Base-by-base conservation (phyloP, 2,113 vertebrate genomes). In the Sinocyclocheilus rhinocerous region DNA sequence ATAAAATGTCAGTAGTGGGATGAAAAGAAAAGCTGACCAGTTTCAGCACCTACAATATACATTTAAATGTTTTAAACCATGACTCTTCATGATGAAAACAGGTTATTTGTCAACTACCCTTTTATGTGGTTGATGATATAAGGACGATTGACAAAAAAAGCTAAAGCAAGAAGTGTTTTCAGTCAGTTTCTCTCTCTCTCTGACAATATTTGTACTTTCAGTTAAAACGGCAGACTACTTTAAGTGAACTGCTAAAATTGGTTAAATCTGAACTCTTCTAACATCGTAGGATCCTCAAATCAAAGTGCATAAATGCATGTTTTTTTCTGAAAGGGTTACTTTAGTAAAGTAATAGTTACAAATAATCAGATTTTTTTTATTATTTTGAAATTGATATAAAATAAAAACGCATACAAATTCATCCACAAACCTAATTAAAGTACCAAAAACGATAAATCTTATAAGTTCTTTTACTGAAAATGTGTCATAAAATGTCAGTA, bases 111-210 rank as follows among this genome's bases (percentile, higher is more conserved):
- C 36, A 65, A 18, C 13, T 65, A 45, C n/a, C 1, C 39, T 81
- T 33, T 81, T 26, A 81, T 80, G 57, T 63, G 33, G 52, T 36
- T 59, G 48, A 39, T n/a, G 29, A 59, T 33, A 4, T 42, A 16
- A 80, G 1, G 3, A 9, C 61, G 77, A 63, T 20, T 85, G 76
- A 73, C 24, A 45, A 12, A 55, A 18, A 77, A 69, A 24, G 33
- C 77, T 73, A 45, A 57, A 18, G 75, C 82, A 45, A 59, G 15
- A 59, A 29, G 4, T 45, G 42, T 45, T 45, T 45, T 45, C 42
- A 45, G 42, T 45, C 42, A 11, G 42, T 45, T 45, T 72, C 67
- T 76, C 39, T 76, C 50, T 78, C 39, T 80, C 57, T 89, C 45
- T 84, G 59, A n/a, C n/a, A n/a, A n/a, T n/a, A n/a, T n/a, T n/a